Evolutionary conservation across 2,888 invertebrate genomes (phyloP), one percentile per base, ranked within the genome.

Genomic region (Petrolisthes cinctipes): DNA sequence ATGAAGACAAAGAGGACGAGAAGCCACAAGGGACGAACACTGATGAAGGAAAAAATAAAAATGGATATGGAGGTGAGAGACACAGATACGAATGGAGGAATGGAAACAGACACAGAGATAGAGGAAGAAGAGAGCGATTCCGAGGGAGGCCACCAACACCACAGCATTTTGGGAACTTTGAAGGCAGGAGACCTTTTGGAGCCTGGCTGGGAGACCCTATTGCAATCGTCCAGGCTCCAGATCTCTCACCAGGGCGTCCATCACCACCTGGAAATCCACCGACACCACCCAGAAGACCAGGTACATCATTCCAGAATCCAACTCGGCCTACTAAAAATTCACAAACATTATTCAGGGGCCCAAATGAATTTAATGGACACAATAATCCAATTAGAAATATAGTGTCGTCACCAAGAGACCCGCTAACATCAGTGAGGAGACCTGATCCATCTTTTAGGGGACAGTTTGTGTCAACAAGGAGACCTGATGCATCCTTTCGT

Each of bases 361-460:
- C 6, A 71, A n/a, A 14, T 6, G 0, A 2, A 11, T 71, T n/a
- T 37, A 37, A 37, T 17, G 71, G 71, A 6, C 11, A 71, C n/a
- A 71, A 20, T 11, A 61, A 9, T 9, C 17, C 61, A 17, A 61
- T 17, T 17, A 61, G 61, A 61, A 61, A 61, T 17, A 9, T 11
- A 17, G 61, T 11, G 61, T 11, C 61, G 4, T 61, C 61, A 61
- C 11, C 9, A 61, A 61, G 17, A 17, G 61, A 17, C 11, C 61
- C 61, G 61, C 14, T 71, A 11, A 20, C 71, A 20, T 20, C 71
- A 71, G 6, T n/a, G 14, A 11, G 71, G 20, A 20, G 71, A 11
- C 71, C 71, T 17, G 71, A n/a, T 71, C 11, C 71, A 71, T n/a
- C 71, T n/a, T 71, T 71, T n/a, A 71, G 71, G 20, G 71, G 11